Base-by-base conservation (phyloP, 2,113 vertebrate genomes). In the Copsychus sechellarum region DNA sequence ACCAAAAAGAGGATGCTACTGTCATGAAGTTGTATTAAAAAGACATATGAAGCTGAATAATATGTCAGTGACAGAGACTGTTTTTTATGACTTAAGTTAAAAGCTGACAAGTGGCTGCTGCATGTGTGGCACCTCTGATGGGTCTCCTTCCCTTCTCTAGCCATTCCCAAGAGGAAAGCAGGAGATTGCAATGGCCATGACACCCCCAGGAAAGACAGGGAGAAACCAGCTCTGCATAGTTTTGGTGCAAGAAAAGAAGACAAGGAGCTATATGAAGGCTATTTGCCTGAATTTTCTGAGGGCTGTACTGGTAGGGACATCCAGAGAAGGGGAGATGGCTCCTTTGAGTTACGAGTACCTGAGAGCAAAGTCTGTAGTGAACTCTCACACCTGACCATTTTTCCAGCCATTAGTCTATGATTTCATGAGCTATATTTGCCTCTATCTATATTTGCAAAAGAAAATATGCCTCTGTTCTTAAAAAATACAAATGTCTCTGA, bases 301-400 rank as follows among this genome's bases (percentile, higher is more conserved):
- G 11, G 53, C 7, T 25, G 28, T 6, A 38, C 14, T 22, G 78
- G 12, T 40, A n/a, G 4, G 13, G 12, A 57, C 6, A 33, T 31
- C 18, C 5, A 21, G 8, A 76, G 29, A 65, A 57, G 8, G 26
- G 5, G 3, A 43, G 3, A 20, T 60, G 14, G 2, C 1, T 47
- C 58, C 42, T 78, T 17, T 70, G 22, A 36, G 18, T 80, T 50
- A 34, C 0, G 2, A 29, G 5, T 57, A n/a, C 8, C 28, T n/a
- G 47, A 38, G 0, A 0, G 11, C 8, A 38, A 85, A 82, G 6
- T 73, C 38, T 72, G 16, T 20, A 56, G 8, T 3, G 1, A 17
- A 11, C 2, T 56, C 28, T 74, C 33, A 40, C 21, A 57, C 6
- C 5, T n/a, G 14, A 42, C 40, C 0, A 3, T 73, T 90, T 77